Base-by-base conservation (phyloP, 92 coral and sea anemone species). In the Palythoa caribaeorum region DNA sequence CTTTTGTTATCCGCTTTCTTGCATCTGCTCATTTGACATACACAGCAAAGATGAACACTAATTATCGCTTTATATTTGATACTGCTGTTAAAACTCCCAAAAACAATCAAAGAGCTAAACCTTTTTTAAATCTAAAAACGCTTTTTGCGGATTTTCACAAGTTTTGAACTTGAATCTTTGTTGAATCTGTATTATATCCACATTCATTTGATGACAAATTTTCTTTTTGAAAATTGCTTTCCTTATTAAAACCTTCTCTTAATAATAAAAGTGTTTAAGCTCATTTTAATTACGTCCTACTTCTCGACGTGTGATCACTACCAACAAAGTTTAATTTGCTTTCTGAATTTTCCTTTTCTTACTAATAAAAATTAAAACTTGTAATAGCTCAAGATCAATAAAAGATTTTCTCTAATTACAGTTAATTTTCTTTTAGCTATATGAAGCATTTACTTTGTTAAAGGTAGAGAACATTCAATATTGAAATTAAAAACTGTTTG, bases 351-450 rank as follows among this genome's bases (percentile, higher is more conserved):
- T 36, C 54, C 20, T 66, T 50, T 66, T 47, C 73, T 44, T 66
- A 51, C 86, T 81, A 48, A 81, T 65, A 55, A 48, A 66, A 81
- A 81, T 68, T 44, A 65, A 65, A 66, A 81, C 55, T 65, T 81
- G 3, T 44, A 44, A 39, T 40, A 81, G 40, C 40, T 65, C 44
- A 12, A 81, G 59, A 65, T 53, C 60, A 81, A 66, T 71, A 66
- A 21, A 48, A 68, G 21, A 20, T 57, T 81, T 68, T 53, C 57
- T 81, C 76, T 81, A 81, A 81, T 66, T 66, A 81, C 28, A 51
- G 74, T 81, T 9, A 53, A 48, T 44, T 47, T 47, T 71, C 57
- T 13, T 81, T 21, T 44, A 65, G 51, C 44, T 65, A 65, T 63
- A 81, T 63, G 47, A 66, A 66, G 57, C 62, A 69, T 69, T 68